Conservation (phyloP, 92 coral and sea anemone species). For the Palythoa heliodiscus region DNA sequence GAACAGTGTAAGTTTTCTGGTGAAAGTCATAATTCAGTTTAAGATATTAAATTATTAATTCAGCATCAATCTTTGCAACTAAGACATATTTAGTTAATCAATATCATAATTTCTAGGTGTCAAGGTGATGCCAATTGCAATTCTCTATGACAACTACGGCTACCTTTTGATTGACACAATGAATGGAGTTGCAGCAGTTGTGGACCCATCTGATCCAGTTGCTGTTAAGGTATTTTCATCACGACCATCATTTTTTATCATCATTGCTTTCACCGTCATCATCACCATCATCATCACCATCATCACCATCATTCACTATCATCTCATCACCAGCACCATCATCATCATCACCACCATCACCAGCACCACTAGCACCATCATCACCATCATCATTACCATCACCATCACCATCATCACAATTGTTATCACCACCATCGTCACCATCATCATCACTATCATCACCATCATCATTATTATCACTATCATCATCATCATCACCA, state of each 20-base stretch:
- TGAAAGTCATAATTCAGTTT: no score
- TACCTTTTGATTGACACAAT: slow-evolving; percentile 60
- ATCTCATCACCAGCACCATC: no score
- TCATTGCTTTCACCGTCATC: neutral
- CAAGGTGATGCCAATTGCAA: slow-evolving; percentile 63
- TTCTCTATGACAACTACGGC: slow-evolving; percentile 65
- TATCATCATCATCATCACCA: no score
- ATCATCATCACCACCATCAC: no score
- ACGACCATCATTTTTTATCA: neutral
- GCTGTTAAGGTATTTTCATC: slow-evolving; percentile 51
- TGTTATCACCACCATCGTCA: no score
- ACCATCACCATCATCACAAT: no score
- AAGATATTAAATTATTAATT: no score
- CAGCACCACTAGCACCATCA: no score
- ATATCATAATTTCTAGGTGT: slow-evolving; percentile 28
- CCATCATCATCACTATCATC: no score
- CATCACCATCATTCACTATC: neutral
- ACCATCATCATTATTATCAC: no score
- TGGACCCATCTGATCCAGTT: slow-evolving; percentile 74
- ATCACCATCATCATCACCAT: neutral
- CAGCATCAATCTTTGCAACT: neutral
- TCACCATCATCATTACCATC: no score
- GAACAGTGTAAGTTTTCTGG: no score
- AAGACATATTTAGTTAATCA: neutral
- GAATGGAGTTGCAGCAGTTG: slow-evolving; percentile 51